These are phyloP conservation scores for Ypsolopha sequella DNA, from an alignment of 2,888 invertebrate species.

Conservation along the genomic window DNA sequence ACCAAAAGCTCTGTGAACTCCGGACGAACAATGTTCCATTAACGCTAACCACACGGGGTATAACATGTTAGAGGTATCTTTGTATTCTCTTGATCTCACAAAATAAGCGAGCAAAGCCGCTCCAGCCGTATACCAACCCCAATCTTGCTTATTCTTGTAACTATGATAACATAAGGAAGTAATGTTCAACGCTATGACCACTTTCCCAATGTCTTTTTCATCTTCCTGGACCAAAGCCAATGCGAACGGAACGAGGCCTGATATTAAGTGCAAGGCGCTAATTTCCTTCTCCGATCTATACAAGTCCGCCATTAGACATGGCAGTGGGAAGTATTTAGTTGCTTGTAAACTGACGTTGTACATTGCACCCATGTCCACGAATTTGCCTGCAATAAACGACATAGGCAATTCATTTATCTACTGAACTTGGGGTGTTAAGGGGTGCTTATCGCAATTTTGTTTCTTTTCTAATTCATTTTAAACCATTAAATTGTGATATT, in stretches of 20 bases:
- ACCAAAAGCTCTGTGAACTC: too few relatives aligned
- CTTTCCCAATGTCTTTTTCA: slow-evolving; percentile 30
- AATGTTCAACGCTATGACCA: slow-evolving; percentile 39
- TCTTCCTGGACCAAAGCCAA: slow-evolving; percentile 35
- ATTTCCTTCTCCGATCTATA: slow-evolving; percentile 21
- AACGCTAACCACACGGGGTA: too few relatives aligned
- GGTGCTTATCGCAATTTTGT: too few relatives aligned
- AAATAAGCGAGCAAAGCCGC: slow-evolving; percentile 40
- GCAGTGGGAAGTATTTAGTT: slow-evolving; percentile 38
- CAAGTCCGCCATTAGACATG: slow-evolving; percentile 49
- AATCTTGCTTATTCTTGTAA: slow-evolving; percentile 24
- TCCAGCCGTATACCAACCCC: slow-evolving; percentile 47
- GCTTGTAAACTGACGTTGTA: slow-evolving; percentile 38
- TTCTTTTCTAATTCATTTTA: too few relatives aligned
- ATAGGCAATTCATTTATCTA: neutral
- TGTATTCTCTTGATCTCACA: slow-evolving; percentile 7
- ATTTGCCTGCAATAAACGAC: slow-evolving; percentile 31
- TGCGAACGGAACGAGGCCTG: slow-evolving; percentile 44
- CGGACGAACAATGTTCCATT: too few relatives aligned
- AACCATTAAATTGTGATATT: too few relatives aligned
- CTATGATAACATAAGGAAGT: slow-evolving; percentile 37
- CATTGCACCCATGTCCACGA: slow-evolving; percentile 31
- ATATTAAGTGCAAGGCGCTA: slow-evolving; percentile 32
- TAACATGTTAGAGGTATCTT: too few relatives aligned
- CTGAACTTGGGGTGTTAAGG: neutral